Percentiles rank a stretch among this genome's conserved stretches.
These are phyloP conservation scores for Kryptolebias marmoratus DNA, from an alignment of 2,113 vertebrate species.

Conservation along the genomic window DNA sequence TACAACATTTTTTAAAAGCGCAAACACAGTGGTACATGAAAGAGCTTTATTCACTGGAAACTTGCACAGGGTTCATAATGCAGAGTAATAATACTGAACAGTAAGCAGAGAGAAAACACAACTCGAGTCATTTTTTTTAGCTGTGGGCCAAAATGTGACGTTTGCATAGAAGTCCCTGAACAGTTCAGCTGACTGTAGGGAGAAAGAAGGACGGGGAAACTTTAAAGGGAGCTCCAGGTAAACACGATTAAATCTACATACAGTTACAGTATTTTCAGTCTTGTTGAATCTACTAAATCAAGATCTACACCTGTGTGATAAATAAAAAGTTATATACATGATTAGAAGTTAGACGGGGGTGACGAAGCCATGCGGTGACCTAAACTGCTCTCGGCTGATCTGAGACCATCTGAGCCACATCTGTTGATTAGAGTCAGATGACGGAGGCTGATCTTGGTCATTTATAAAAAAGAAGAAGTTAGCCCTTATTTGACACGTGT, in stretches of 20 bases:
- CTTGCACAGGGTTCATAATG: constrained; percentile 52
- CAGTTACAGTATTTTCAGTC: constrained; percentile 34
- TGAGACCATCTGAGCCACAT: constrained; percentile 35
- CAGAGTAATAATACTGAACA: constrained; percentile 68
- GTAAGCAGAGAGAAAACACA: constrained; percentile 53
- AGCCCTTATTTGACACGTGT: constrained; percentile 59
- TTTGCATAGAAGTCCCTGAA: constrained; percentile 72
- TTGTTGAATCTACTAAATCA: constrained; percentile 40
- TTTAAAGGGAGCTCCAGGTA: constrained; percentile 56
- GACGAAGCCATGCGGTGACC: constrained; percentile 44
- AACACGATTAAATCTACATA: constrained; percentile 49
- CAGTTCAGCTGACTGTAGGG: constrained; percentile 17
- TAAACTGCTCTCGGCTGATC: constrained; percentile 35
- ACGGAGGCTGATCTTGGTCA: constrained; percentile 20
- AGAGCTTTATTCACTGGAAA: constrained; percentile 70
- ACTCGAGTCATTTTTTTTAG: constrained; percentile 15
- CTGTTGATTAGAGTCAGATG: constrained; percentile 47
- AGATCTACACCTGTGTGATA: constrained; percentile 48
- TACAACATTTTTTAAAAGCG: neutral
- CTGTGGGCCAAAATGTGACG: constrained; percentile 24
- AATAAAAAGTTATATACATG: constrained; percentile 71
- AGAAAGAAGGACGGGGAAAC: constrained; percentile 25
- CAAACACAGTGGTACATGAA: constrained; percentile 39
- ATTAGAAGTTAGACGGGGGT: constrained; percentile 26
- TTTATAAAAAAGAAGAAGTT: constrained; percentile 19